Conservation (phyloP, 2,888 invertebrate species). For the Tholera decimalis region DNA sequence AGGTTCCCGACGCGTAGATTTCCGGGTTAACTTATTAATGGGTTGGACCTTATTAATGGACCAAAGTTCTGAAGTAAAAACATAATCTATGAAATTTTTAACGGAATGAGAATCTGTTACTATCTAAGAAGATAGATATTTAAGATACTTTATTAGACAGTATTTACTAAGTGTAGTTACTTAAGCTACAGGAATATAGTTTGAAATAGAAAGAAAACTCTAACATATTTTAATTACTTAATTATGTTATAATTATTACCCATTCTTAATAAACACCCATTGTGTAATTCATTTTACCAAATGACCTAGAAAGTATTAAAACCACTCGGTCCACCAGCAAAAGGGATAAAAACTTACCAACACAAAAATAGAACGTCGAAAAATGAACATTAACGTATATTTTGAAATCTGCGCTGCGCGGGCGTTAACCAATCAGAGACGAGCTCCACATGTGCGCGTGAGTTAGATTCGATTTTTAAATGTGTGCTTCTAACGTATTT, state of each 20-base stretch:
- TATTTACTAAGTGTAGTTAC: background rate
- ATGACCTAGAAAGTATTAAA: conserved; percentile 82
- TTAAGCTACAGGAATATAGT: background rate
- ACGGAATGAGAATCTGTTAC: background rate
- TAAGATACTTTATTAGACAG: background rate
- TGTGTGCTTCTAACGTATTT: conserved; percentile 64
- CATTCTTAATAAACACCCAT: background rate
- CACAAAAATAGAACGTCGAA: conserved; percentile 89
- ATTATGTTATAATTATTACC: background rate
- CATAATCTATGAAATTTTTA: background rate
- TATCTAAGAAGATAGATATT: background rate
- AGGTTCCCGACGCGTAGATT: conserved; percentile 4
- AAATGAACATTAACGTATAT: conserved; percentile 85
- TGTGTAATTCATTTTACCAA: conserved; percentile 14
- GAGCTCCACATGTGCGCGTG: conserved; percentile 70
- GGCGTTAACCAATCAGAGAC: conserved; percentile 75
- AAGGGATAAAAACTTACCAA: conserved; percentile 86
- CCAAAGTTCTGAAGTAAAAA: background rate
- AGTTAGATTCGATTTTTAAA: conserved; percentile 66
- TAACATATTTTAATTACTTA: background rate
- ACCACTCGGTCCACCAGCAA: conserved; percentile 57
- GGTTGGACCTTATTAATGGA: background rate
- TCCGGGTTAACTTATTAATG: background rate
- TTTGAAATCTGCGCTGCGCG: conserved; percentile 72
- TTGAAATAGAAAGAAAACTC: no score